Evolutionary conservation across 1,140 invertebrate genomes (phyloP), one percentile per base, ranked within the genome.

Genomic region (Tyrophagus putrescentiae): DNA sequence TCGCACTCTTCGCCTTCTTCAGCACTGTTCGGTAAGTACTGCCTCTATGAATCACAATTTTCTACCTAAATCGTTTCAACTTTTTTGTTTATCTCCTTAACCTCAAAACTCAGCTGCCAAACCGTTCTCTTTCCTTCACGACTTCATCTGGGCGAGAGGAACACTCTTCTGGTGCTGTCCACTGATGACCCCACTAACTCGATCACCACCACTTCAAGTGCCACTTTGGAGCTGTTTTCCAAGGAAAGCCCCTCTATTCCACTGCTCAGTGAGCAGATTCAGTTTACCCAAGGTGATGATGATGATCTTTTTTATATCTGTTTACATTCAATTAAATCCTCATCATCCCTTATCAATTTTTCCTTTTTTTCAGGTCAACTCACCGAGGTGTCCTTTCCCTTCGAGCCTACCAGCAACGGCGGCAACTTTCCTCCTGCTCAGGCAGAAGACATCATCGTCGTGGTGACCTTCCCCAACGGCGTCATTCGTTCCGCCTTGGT

Each of bases 331-430:
- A 39, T 39, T 39, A 13, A 39, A 39, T 13, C 21, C 21, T 13
- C 36, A n/a, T n/a, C n/a, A n/a, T n/a, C n/a, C n/a, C n/a, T n/a
- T n/a, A n/a, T n/a, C n/a, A n/a, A n/a, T n/a, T n/a, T n/a, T n/a
- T n/a, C n/a, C n/a, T n/a, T n/a, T n/a, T n/a, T n/a, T n/a, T n/a
- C 18, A 48, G 45, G 45, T 25, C 45, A 48, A 48, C 18, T 48
- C 13, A 29, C 31, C 13, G 45, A 48, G 31, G 23, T 7, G 7
- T 7, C 45, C 7, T 29, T 48, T 48, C 21, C 31, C 18, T 29
- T 48, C 7, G 21, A 18, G 7, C 23, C 7, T 13, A 18, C 31
- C 7, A 21, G 13, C 21, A 48, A 48, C 18, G 31, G 31, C 6
- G 31, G 21, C 31, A 57, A 57, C 39, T 33, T 57, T 7, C 5